These are phyloP conservation scores for Gastrophysa polygoni DNA, from an alignment of 2,888 invertebrate genomes.

Conservation along the genomic window DNA sequence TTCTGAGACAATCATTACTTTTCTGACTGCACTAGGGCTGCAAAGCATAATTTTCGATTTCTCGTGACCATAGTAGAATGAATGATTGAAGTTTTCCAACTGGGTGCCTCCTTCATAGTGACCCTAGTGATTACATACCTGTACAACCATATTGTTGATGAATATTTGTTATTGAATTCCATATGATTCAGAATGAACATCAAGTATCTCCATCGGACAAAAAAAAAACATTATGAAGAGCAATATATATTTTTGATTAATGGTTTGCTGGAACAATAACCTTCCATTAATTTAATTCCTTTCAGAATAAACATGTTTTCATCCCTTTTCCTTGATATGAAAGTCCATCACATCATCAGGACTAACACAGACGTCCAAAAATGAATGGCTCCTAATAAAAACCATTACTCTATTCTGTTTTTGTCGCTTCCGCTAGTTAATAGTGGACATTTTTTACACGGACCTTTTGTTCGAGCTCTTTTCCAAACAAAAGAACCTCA, in stretches of 20 bases:
- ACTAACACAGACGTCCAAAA: not conserved
- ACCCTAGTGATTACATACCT: too few species aligned
- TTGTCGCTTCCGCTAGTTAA: slow-evolving; percentile 27
- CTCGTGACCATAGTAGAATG: too few species aligned
- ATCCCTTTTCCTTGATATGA: not conserved
- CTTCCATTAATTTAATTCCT: not conserved
- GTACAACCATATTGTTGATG: too few species aligned
- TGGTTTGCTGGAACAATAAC: not conserved
- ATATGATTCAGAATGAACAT: too few species aligned
- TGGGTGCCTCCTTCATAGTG: too few species aligned
- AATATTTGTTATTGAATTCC: too few species aligned
- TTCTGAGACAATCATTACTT: too few species aligned
- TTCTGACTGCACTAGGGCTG: too few species aligned
- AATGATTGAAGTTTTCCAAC: too few species aligned
- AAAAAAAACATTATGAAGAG: not conserved
- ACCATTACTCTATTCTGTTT: slow-evolving; percentile 18
- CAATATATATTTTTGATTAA: not conserved
- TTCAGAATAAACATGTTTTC: not conserved
- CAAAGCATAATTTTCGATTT: too few species aligned
- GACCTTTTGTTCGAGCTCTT: slow-evolving; percentile 27
- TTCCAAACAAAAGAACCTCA: slow-evolving; percentile 33
- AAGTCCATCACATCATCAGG: not conserved
- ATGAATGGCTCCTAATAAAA: slow-evolving; percentile 26
- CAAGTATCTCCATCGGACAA: too few species aligned
- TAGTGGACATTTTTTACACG: slow-evolving; percentile 33